Evolutionary conservation across 2,888 invertebrate species (phyloP), one percentile per base, ranked within the genome.

Genomic region (Miltochrista miniata): DNA sequence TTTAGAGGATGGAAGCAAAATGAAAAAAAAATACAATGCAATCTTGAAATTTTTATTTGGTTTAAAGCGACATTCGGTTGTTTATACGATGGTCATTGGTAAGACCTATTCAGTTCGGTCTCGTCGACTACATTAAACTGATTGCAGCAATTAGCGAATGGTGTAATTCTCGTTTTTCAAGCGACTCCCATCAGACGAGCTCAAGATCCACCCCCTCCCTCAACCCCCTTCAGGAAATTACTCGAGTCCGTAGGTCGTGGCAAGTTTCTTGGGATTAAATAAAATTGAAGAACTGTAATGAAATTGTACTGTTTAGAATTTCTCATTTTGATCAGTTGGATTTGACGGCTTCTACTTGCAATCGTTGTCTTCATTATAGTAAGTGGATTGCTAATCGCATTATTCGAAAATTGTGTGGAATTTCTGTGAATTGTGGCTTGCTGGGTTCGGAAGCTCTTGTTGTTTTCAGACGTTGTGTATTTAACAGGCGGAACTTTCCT

Each of bases 91-190:
- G 72, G 74, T 77, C 79, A 79, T 78, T 77, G 76, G 81, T 76
- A 68, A 74, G 74, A 72, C 79, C 76, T 70, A 79, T 79, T 81
- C 77, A 81, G 81, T 82, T 80, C 74, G 77, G 84, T 81, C 82
- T 83, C 81, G 86, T 80, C 85, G 87, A 88, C 87, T 89, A 90
- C 90, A 90, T 90, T 90, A 89, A 85, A 89, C 84, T 89, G 89
- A 90, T 90, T 90, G 88, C 89, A 81, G 87, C 86, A 90, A 90
- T 90, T 90, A 90, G 88, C 79, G 89, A 85, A 87, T 88, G 88
- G 85, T 87, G 88, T 31, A 31, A 31, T 31, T 87, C 87, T 85
- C 89, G 86, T 88, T 88, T 87, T 87, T 88, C 87, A 87, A 80
- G 78, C 81, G 65, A 72, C 81, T 65, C 77, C 70, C 70, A 54